Conservation (phyloP, 1,140 invertebrate genomes). For the Brachionus calyciflorus region DNA sequence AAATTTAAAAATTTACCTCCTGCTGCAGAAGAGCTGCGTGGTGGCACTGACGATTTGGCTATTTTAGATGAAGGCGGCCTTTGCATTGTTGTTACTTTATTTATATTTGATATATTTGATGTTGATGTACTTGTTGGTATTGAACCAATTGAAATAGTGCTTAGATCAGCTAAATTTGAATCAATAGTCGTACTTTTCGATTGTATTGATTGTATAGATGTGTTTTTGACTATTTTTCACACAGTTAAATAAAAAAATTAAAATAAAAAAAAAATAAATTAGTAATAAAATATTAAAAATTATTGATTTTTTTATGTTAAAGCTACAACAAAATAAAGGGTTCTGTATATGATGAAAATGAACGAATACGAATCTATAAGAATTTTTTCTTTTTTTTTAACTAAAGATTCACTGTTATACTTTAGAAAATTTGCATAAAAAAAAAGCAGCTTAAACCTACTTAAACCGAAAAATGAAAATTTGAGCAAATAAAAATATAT, state of each 20-base stretch:
- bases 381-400: no score
- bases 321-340: neutral
- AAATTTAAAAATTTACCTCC: neutral
- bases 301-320: constrained; percentile 42
- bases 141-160: neutral
- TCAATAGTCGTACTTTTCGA: neutral
- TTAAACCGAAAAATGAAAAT: no score
- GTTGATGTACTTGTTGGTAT: neutral
- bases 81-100: neutral
- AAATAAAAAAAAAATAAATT: constrained; percentile 6
- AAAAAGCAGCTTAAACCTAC: no score
- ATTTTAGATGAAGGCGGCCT: constrained; percentile 8
- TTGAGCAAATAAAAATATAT: no score
- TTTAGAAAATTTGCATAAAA: no score
- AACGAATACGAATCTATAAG: neutral
- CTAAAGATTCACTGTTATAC: no score
- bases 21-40: neutral
- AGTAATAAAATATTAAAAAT: neutral
- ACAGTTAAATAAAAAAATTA: neutral
- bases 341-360: neutral
- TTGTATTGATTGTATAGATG: neutral
- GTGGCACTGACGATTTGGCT: neutral
- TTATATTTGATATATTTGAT: no score
- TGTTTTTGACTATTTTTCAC: neutral
- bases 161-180: constrained; percentile 13